Evolutionary conservation across 2,113 vertebrate genomes (phyloP).

Genomic region (Axis porcinus): DNA sequence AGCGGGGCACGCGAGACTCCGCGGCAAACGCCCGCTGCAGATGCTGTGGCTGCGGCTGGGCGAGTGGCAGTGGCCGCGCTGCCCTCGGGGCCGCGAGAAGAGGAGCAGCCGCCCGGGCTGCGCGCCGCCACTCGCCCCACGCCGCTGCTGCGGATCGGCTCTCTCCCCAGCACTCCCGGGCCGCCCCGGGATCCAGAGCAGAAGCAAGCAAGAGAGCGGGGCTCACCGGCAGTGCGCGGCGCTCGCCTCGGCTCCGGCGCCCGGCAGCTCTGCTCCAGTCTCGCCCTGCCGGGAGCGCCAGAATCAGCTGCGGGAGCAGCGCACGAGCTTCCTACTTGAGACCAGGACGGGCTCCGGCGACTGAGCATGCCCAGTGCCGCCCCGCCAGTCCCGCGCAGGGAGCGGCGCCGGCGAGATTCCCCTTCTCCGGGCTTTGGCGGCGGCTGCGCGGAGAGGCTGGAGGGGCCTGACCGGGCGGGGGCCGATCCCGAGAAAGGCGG

Average conservation of each 20-base stretch:
- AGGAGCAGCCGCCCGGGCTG: neutral
- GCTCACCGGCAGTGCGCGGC: constrained; percentile 55
- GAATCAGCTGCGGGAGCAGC: constrained; percentile 70
- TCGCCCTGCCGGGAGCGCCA: constrained; percentile 4
- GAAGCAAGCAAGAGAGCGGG: neutral
- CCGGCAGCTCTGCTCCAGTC: neutral
- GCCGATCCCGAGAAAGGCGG: constrained; percentile 3
- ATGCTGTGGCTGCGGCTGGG: constrained; percentile 57
- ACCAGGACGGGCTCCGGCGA: constrained; percentile 33
- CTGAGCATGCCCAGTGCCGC: constrained; percentile 73
- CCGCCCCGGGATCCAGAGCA: neutral
- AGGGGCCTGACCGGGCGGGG: constrained; percentile 20
- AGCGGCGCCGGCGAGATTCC: constrained; percentile 60
- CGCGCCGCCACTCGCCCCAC: neutral
- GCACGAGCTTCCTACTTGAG: constrained; percentile 70
- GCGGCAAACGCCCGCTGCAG: constrained; percentile 41
- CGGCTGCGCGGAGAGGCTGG: constrained; percentile 46
- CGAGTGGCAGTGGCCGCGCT: neutral
- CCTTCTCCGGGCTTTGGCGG: constrained; percentile 70
- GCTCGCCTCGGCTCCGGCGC: neutral
- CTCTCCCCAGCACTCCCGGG: neutral
- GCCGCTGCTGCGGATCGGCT: neutral
- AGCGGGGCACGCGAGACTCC: constrained; percentile 29
- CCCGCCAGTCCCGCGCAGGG: constrained; percentile 40
- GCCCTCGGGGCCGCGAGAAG: neutral